Evolutionary conservation across 1,140 invertebrate species (phyloP), one percentile per base, ranked within the genome.

Genomic region (Yoshiicerus persimilis): DNA sequence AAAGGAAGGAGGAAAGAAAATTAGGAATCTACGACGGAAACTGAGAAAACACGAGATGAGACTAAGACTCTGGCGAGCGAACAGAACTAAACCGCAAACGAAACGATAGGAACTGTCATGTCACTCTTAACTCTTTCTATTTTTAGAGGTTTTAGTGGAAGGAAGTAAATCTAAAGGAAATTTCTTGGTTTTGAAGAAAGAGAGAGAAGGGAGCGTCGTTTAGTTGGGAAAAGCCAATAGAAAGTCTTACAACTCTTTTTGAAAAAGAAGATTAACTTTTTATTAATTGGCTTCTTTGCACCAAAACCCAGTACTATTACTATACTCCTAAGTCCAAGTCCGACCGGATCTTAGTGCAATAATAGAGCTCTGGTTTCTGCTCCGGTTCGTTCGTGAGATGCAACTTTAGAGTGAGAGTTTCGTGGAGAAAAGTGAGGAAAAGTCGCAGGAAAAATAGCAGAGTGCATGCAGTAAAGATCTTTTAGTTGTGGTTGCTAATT

Each of bases 221-320:
- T 80, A 80, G 75, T 38, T 80, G 30, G 75, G 34, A 80, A 80
- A 80, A 75, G 34, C 75, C 75, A 80, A 80, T 80, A 80, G 75
- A 80, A 80, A 80, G 75, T 80, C 75, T 80, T 80, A 80, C 30
- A 36, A 36, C 75, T 80, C 75, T 80, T 80, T 80, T 77, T 80
- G 32, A 80, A 80, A 80, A 80, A 80, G 75, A 80, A 80, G 75
- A 80, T 80, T 80, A 80, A 80, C 30, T 80, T 80, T 80, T 80
- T 80, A 80, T 80, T 80, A 80, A 80, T 80, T 80, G 75, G 75
- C 75, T 80, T 80, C 47, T 56, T 38, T 80, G 75, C 75, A 80
- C 75, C 38, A 30, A n/a, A n/a, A n/a, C 41, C 41, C 11, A 23
- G 13, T 66, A 34, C 32, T 80, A 23, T 34, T 25, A 5, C 10